Evolutionary conservation across 2,113 vertebrate genomes (phyloP).

Genomic region (Peucedramus taeniatus): DNA sequence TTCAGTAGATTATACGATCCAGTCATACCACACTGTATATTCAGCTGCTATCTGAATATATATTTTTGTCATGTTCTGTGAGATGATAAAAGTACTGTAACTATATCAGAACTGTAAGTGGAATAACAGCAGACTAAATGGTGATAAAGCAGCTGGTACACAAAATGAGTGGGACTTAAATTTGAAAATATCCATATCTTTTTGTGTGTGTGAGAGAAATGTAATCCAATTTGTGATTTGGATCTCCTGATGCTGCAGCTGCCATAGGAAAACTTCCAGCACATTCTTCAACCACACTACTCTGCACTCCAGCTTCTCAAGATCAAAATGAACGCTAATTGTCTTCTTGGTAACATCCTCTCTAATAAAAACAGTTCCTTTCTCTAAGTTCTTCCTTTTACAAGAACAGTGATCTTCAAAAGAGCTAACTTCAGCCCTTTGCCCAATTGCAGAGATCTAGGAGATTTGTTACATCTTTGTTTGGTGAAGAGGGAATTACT

Average conservation of each 20-base stretch:
- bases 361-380: not conserved
- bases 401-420: not conserved
- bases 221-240: slow-evolving; percentile 3
- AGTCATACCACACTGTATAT: not conserved
- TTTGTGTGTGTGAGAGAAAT: not conserved
- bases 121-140: slow-evolving; percentile 37
- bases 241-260: not conserved
- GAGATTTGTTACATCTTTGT: not conserved
- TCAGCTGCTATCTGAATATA: slow-evolving; percentile 6
- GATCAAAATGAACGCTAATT: not conserved
- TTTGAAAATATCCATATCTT: slow-evolving; percentile 37
- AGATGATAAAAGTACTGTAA: slow-evolving; percentile 6
- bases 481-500: not conserved
- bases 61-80: not conserved
- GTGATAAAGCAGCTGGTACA: slow-evolving; percentile 46
- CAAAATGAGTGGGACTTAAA: slow-evolving; percentile 38
- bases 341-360: not conserved
- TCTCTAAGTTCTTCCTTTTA: not conserved
- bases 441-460: not conserved
- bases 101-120: slow-evolving; percentile 29
- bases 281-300: not conserved
- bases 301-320: not conserved
- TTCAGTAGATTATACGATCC: not conserved
- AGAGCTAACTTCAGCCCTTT: not conserved
- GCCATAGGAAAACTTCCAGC: slow-evolving; percentile 19